These are phyloP conservation scores for Chaunax sp. DNA, from an alignment of 2,797 vertebrate species.

Conservation along the genomic window DNA sequence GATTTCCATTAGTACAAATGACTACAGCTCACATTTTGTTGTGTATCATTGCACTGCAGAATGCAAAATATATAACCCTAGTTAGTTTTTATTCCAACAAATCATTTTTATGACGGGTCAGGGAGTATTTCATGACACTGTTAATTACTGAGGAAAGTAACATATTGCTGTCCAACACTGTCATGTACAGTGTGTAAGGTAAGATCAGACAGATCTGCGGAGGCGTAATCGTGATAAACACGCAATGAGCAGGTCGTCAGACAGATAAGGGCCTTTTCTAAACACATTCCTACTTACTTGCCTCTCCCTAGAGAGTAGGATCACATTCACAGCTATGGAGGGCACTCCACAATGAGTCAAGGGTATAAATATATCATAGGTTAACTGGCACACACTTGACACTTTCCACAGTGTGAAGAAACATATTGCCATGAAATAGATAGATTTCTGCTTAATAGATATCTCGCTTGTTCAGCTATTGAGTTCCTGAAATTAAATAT, in stretches of 20 bases:
- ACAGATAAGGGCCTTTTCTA: not conserved
- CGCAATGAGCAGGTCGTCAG: not conserved
- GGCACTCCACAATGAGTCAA: not conserved
- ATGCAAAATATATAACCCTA: too few relatives aligned
- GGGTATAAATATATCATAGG: slow-evolving; percentile 22
- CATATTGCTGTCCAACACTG: not conserved
- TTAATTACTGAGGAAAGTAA: not conserved
- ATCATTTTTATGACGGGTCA: too few relatives aligned
- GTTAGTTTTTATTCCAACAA: too few relatives aligned
- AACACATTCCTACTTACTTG: not conserved
- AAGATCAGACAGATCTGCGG: not conserved
- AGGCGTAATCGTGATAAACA: not conserved
- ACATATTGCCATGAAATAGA: not conserved
- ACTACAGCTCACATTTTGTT: too few relatives aligned
- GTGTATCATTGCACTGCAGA: too few relatives aligned
- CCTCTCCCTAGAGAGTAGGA: not conserved
- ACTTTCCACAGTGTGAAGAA: not conserved
- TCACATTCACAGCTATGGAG: slow-evolving; percentile 3
- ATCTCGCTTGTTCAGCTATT: not conserved
- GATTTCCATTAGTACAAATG: too few relatives aligned
- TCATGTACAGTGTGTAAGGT: not conserved
- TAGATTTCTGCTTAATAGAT: not conserved
- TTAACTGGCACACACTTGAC: not conserved
- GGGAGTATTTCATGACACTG: not conserved
- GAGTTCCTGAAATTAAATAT: not conserved